Evolutionary conservation across 2,888 invertebrate genomes (phyloP).

Genomic region (Thyatira batis): DNA sequence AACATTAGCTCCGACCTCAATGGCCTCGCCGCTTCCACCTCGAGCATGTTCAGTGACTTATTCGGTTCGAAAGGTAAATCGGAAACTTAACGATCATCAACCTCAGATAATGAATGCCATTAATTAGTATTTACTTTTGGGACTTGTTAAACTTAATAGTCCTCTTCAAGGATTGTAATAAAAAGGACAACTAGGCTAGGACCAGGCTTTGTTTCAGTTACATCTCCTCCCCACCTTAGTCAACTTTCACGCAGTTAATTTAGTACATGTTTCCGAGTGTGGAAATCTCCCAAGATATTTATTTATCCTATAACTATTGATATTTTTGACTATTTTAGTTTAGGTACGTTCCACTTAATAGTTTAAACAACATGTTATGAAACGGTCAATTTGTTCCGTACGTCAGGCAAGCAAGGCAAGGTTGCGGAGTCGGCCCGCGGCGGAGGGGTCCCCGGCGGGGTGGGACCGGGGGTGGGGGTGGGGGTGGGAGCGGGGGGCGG

Average conservation of each 20-base stretch:
- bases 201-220: no score
- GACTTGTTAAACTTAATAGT: not conserved
- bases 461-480: constrained; percentile 7
- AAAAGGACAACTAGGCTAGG: no score
- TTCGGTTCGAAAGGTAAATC: constrained; percentile 88
- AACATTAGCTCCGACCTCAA: constrained; percentile 96
- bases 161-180: no score
- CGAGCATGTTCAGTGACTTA: constrained; percentile 96
- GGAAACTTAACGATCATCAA: no score
- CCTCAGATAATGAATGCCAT: not conserved
- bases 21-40: constrained; percentile 95
- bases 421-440: constrained; percentile 22
- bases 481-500: constrained; percentile 13
- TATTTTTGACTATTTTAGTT: no score
- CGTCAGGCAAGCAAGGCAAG: constrained; percentile 49
- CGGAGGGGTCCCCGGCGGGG: constrained; percentile 13
- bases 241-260: no score
- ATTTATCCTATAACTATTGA: no score
- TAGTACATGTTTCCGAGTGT: no score
- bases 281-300: no score
- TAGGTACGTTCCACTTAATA: no score
- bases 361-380: no score
- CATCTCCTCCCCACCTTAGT: no score
- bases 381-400: not conserved
- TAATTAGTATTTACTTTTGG: not conserved